Base-by-base conservation (phyloP, 2,113 vertebrate genomes). In the Thermophis baileyi region DNA sequence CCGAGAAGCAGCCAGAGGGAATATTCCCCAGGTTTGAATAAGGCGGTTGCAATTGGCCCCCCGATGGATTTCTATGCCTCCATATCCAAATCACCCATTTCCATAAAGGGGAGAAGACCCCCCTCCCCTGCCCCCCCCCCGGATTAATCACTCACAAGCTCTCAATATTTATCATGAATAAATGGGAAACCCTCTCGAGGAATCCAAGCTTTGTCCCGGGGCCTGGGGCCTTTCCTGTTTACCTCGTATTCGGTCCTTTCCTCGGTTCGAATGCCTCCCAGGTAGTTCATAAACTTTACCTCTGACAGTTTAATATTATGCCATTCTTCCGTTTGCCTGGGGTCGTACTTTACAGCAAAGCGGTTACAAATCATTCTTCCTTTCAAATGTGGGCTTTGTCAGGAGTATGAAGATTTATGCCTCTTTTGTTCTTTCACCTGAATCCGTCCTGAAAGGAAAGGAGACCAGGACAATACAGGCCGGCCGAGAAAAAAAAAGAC, bases 281-380 rank as follows among this genome's bases (percentile, higher is more conserved):
- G 95, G 93, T 95, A 97, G 96, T 74, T 95, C 93, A 96, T 96
- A 96, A 97, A 96, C 94, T n/a, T 96, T 81, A 0, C 81, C 93
- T 89, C 35, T 95, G 95, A 93, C 96, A 96, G 95, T 88, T 96
- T 94, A 94, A 90, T 96, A 95, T 96, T 96, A 95, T 91, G 89
- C 94, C 93, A 91, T 95, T 96, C 93, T 95, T 91, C 95, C 93
- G 6, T 92, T 93, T 96, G 95, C 95, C 0, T 0, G 94, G 93
- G 50, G 50, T 96, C 93, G 96, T 96, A 93, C 91, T 97, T 96
- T 96, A 94, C 91, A 94, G 93, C 94, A 87, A 94, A 95, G 96
- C 93, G 94, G 92, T 93, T 95, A 93, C 95, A 97, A 97, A 96
- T 96, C 50, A 96, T 93, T 93, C 93, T 89, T 93, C 96, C 54